Evolutionary conservation across 2,113 vertebrate genomes (phyloP), one percentile per base, ranked within the genome.

Genomic region (Aplodontia rufa): DNA sequence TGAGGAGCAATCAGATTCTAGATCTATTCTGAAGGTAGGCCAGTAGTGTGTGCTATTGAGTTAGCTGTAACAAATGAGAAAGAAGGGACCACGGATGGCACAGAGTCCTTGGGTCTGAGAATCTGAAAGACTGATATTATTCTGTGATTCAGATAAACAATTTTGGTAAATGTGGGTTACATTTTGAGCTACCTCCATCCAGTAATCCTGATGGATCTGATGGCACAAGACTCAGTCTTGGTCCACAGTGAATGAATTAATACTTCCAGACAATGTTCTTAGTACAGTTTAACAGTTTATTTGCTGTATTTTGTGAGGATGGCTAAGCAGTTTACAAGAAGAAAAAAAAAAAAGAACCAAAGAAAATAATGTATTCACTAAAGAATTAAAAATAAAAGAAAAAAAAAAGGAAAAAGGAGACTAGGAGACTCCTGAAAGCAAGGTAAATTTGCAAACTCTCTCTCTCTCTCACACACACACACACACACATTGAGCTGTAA

Each of bases 321-420:
- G 51, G 71, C 69, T 74, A 62, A 60, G 51, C 11, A 47, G 3
- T 53, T 87, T 60, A 55, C 28, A 8, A n/a, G 55, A 53, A 47
- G 22, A 32, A 24, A 24, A 22, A 58, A 55, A 20, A 10, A 60
- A 26, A 32, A 47, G 88, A 82, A 75, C 94, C 28, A 3, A 95
- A 64, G n/a, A 58, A 76, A 75, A n/a, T 20, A 87, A n/a, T 68
- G 76, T 66, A 85, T 51, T 71, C 30, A 51, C 53, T 66, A 13
- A 22, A 30, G 45, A 72, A 92, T 93, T 40, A 96, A 16, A 40
- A 8, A 47, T 69, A 96, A 96, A 94, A 11, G 11, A 28, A 62
- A 84, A 91, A 89, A 35, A 64, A 95, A 96, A 93, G 20, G 14
- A 37, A n/a, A n/a, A n/a, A n/a, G n/a, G n/a, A n/a, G n/a, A n/a